A percentile compares a stretch with the other conserved stretches of the same genome.
phyloP scores from a whole-genome alignment of 2,113 vertebrate genomes.

The Podarcis cretensis region DNA sequence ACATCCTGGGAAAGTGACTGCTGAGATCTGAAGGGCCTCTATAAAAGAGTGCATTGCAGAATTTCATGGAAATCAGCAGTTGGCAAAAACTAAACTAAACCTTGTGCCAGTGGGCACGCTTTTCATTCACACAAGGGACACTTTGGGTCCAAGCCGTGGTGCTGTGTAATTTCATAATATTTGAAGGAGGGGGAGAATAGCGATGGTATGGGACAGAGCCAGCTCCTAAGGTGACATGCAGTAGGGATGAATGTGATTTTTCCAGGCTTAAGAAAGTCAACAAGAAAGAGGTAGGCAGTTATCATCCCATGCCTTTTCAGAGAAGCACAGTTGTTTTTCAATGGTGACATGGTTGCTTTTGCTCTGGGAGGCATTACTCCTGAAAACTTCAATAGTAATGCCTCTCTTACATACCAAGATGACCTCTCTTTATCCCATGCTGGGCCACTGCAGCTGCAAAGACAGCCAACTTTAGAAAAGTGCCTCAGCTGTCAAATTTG shows the following conservation, averaged over 20 bases:
- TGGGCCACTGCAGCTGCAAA: slow-evolving; percentile 6
- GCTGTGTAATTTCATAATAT: background rate
- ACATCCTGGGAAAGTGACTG: no score
- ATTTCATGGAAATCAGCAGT: background rate
- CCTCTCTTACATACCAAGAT: background rate
- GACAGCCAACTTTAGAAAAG: background rate
- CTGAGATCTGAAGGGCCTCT: no score
- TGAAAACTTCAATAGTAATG: background rate
- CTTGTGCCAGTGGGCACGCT: background rate
- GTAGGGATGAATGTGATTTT: background rate
- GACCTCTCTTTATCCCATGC: background rate
- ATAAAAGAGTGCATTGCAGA: background rate
- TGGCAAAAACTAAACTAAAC: background rate
- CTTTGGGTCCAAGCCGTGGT: background rate
- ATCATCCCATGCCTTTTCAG: background rate
- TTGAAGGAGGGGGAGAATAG: background rate
- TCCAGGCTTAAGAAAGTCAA: background rate
- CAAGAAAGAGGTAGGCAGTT: background rate
- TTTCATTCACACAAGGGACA: background rate
- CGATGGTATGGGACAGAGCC: no score
- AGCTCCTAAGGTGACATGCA: background rate
- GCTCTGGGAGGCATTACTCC: background rate
- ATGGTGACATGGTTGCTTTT: background rate
- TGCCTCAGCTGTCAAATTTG: background rate
- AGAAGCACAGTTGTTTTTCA: background rate